Conservation (phyloP, 1,140 invertebrate species). For the Liolophura sinensis region DNA sequence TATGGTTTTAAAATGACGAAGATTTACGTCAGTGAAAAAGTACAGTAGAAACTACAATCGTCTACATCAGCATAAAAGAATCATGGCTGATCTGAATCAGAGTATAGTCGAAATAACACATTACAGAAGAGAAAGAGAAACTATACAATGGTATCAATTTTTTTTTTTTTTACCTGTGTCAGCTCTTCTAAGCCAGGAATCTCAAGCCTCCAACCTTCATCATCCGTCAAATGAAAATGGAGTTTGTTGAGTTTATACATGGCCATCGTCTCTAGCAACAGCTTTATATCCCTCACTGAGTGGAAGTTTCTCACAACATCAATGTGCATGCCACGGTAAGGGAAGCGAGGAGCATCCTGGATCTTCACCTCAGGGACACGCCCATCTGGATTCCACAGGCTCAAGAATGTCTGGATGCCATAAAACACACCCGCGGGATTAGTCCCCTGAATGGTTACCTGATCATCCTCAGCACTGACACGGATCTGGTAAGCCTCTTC, state of each 20-base stretch:
- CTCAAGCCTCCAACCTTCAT: conserved; percentile 8
- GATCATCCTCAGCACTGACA: conserved; percentile 16
- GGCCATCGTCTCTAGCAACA: conserved; percentile 2
- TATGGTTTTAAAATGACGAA: too few relatives aligned
- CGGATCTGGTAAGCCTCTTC: conserved; percentile 28
- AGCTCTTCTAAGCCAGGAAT: conserved; percentile 4
- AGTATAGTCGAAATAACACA: too few relatives aligned
- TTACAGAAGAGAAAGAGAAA: too few relatives aligned
- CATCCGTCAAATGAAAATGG: conserved; percentile 11
- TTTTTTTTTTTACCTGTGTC: neutral
- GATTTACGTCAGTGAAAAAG: too few relatives aligned
- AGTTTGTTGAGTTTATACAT: conserved; percentile 11
- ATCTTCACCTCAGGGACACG: conserved; percentile 13
- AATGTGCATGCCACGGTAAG: conserved; percentile 11
- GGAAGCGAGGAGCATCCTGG: neutral
- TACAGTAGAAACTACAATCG: too few relatives aligned
- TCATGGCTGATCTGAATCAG: too few relatives aligned
- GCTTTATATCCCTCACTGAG: neutral
- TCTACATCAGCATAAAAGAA: too few relatives aligned
- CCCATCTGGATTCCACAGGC: conserved; percentile 18
- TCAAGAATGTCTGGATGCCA: conserved; percentile 40
- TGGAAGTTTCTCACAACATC: conserved; percentile 10
- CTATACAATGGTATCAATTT: too few relatives aligned
- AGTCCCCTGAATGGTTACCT: conserved; percentile 20
- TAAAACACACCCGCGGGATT: conserved; percentile 36